phyloP scores from a whole-genome alignment of 2,797 vertebrate species.

The Erethizon dorsatum region DNA sequence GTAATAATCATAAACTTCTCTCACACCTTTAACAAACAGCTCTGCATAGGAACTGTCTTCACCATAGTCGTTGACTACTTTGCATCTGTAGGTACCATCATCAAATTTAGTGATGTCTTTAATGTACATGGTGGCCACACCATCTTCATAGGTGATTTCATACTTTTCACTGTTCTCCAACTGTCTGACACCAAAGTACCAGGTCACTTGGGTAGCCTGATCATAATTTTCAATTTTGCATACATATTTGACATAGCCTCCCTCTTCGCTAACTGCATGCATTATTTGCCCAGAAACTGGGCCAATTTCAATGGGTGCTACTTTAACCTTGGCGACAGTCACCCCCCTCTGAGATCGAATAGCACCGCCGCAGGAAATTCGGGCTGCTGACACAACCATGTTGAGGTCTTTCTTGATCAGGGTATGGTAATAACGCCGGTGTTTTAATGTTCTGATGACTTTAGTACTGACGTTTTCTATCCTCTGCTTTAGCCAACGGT shows the following conservation, averaged over 20 bases:
- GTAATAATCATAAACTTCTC: conserved; percentile 95
- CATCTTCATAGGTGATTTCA: conserved; percentile 97
- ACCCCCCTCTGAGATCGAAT: conserved; percentile 96
- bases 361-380: conserved; percentile 96
- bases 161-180: conserved; percentile 96
- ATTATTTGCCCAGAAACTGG: conserved; percentile 95
- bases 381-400: conserved; percentile 96
- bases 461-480: conserved; percentile 94
- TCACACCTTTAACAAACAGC: conserved; percentile 95
- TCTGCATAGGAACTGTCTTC: conserved; percentile 98
- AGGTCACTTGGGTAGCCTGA: conserved; percentile 96
- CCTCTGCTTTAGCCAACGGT: conserved; percentile 95
- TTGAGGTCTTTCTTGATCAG: conserved; percentile 97
- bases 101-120: conserved; percentile 95
- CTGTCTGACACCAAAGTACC: conserved; percentile 98
- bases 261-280: conserved; percentile 94
- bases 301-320: conserved; percentile 98
- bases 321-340: conserved; percentile 97
- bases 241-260: conserved; percentile 94
- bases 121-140: conserved; percentile 95
- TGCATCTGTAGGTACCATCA: conserved; percentile 98
- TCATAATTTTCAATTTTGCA: conserved; percentile 99
- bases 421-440: conserved; percentile 97
- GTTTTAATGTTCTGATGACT: conserved; percentile 94
- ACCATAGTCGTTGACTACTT: conserved; percentile 97